Base-by-base conservation (phyloP, 2,888 invertebrate genomes). In the Dynastes tityus region DNA sequence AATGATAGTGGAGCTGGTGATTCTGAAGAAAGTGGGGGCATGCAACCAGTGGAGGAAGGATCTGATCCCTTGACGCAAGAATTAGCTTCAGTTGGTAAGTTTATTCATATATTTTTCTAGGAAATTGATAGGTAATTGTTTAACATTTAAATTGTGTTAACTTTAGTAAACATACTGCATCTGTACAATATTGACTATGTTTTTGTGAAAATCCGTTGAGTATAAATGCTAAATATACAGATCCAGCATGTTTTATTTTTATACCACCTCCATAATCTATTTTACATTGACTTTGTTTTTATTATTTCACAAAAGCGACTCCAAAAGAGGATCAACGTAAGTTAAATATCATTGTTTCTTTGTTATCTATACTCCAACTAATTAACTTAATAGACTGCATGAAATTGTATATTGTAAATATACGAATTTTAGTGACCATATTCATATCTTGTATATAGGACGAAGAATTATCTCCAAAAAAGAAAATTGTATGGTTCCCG, bases 21-120 rank as follows among this genome's bases (percentile, higher is more conserved):
- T 68, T 67, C 73, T 8, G 83, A 83, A 71, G 82, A 83, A 49
- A 77, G 53, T 74, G 73, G 83, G 22, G 83, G 81, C 64, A 85
- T 88, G 87, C 86, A 87, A 76, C 87, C 87, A 37, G 89, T 89
- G 9, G 88, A 89, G 80, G 88, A 88, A 81, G 89, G 89, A 8
- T 86, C 88, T 1, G 89, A 89, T 86, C 89, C 89, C 2, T 82
- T 89, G 27, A 89, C 89, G n/a, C 89, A 89, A 80, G 89, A 89
- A 82, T 82, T 89, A 58, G 88, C 87, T 1, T 86, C 87, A 22
- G 83, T 88, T 80, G 88, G 88, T 88, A 83, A 86, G 85, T 81
- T 29, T 37, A 76, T 37, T 37, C 4, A 37, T 37, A 37, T 4
- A 37, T 37, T 37, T 37, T 5, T 37, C 32, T 37, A 37, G 32